Conservation (phyloP, 2,797 vertebrate species). For the Setipinna tenuifilis region DNA sequence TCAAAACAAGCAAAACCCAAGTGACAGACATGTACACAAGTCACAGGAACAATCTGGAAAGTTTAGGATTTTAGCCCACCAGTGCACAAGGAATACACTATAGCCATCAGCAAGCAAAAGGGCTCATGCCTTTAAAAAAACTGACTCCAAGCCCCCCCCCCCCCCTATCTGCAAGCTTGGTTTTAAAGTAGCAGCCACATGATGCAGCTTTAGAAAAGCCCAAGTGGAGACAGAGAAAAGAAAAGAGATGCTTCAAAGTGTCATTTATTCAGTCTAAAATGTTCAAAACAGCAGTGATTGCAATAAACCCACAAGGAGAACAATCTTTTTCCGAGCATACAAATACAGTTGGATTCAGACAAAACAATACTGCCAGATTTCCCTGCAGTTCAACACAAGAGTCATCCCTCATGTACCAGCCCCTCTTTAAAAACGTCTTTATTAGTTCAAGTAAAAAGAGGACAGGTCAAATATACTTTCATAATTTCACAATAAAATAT, state of each 20-base stretch:
- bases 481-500: constrained; percentile 48
- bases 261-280: constrained; percentile 19
- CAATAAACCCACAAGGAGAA: constrained; percentile 7
- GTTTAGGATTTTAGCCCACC: too few relatives aligned
- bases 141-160: too few relatives aligned
- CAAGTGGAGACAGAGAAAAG: background rate
- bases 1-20: too few relatives aligned
- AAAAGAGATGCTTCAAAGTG: background rate
- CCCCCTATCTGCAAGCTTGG: too few relatives aligned
- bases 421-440: constrained; percentile 29
- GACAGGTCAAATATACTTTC: constrained; percentile 39
- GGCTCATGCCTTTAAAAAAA: too few relatives aligned
- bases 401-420: background rate
- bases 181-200: too few relatives aligned
- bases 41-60: too few relatives aligned
- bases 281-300: background rate
- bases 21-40: too few relatives aligned
- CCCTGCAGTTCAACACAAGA: background rate
- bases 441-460: constrained; percentile 47
- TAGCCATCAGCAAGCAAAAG: too few relatives aligned
- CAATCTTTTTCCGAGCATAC: background rate
- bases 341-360: background rate
- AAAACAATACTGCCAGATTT: background rate
- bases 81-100: too few relatives aligned
- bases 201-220: too few relatives aligned